A percentile compares a stretch with the other conserved stretches of the same genome.
Evolutionary conservation across 2,797 vertebrate genomes (phyloP).

Genomic region (Eptatretus atami): DNA sequence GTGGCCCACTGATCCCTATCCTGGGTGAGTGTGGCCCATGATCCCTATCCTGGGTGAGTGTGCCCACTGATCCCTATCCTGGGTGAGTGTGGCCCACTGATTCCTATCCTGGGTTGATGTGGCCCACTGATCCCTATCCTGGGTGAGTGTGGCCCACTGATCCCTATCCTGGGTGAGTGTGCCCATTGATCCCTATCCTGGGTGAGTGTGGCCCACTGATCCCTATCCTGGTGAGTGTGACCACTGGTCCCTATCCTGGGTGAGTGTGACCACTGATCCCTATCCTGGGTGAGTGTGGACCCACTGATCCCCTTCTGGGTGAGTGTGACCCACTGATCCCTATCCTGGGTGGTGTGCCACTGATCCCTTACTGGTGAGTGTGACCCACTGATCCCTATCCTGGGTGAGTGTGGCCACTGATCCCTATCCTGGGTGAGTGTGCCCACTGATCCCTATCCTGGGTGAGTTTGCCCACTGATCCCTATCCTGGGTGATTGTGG

Average conservation of each 20-base stretch:
- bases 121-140: constrained; percentile 12
- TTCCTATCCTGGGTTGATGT: too few species aligned
- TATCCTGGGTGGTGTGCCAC: constrained; percentile 65
- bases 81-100: too few species aligned
- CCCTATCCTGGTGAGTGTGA: constrained; percentile 21
- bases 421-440: too few species aligned
- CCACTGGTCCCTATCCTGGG: background rate
- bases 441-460: constrained; percentile 13
- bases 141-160: constrained; percentile 21
- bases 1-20: constrained; percentile 29
- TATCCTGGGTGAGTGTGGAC: too few species aligned
- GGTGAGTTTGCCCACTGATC: constrained; percentile 18
- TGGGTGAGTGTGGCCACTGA: background rate
- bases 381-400: too few species aligned
- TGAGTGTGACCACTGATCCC: background rate
- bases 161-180: background rate
- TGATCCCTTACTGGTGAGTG: too few species aligned
- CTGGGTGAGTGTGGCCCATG: constrained; percentile 23
- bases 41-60: background rate
- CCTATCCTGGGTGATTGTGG: background rate
- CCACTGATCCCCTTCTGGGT: constrained; percentile 20
- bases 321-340: constrained; percentile 25
- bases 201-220: too few species aligned
- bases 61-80: too few species aligned
- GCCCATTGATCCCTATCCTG: too few species aligned